Evolutionary conservation across 2,797 vertebrate genomes (phyloP).

Genomic region (Neopelma chrysocephalum): DNA sequence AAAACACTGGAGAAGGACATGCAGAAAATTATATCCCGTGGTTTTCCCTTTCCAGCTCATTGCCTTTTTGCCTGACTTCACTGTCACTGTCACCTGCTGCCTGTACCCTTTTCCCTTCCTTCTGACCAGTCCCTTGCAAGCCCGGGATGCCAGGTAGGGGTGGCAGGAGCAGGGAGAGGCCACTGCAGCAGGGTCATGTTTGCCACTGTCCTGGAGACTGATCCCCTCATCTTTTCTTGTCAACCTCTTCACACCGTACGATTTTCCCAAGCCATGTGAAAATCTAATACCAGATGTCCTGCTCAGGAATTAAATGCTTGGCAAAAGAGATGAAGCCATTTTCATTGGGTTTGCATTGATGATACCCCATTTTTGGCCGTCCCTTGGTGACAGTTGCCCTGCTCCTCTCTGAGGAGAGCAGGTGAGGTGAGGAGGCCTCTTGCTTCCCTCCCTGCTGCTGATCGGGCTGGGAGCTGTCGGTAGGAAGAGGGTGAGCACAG

Average conservation of each 20-base stretch:
- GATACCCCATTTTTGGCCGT: background rate
- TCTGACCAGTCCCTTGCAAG: background rate
- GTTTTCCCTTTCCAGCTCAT: background rate
- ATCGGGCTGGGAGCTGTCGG: accelerated
- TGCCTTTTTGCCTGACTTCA: background rate
- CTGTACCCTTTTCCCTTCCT: background rate
- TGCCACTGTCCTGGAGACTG: background rate
- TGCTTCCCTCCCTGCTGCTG: background rate
- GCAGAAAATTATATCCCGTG: background rate
- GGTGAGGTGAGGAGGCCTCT: background rate
- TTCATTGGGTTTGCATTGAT: background rate
- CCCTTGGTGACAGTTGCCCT: background rate
- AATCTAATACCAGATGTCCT: background rate
- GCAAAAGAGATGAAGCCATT: background rate
- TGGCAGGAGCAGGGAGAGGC: background rate
- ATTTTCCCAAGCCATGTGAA: background rate
- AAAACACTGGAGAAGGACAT: background rate
- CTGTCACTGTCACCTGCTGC: background rate
- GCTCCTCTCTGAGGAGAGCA: background rate
- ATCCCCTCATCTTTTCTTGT: background rate
- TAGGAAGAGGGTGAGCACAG: background rate
- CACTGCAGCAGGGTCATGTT: background rate
- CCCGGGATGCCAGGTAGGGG: accelerated
- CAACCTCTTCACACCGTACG: background rate
- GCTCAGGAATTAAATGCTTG: background rate